Base-by-base conservation (phyloP, 2,888 invertebrate genomes). In the Agrotis ipsilon region DNA sequence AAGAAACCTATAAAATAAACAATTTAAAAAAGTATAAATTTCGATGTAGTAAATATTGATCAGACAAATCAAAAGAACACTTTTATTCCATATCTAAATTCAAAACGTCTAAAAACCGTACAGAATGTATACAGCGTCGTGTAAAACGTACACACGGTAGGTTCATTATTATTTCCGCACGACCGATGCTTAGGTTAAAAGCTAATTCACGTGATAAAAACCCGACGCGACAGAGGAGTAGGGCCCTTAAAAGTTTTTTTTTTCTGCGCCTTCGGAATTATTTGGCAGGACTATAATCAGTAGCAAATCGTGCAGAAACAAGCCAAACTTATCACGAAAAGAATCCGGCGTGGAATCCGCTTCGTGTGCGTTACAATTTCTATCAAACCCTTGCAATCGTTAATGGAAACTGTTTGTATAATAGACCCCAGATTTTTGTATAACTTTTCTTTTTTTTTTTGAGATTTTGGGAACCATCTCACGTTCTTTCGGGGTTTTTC, bases 281-380 rank as follows among this genome's bases (percentile, higher is more conserved):
- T 91, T 92, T 88, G 85, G 85, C 74, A 85, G 87, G 87, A 87
- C 87, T 81, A 90, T 90, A 93, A 93, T 94, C 93, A 90, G 87
- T 69, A 87, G 81, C 87, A 92, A 93, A 92, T 93, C 94, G 94
- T 93, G 94, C 93, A 92, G 92, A 94, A 93, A 84, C 79, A 80
- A 88, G 86, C 82, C 82, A 86, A 89, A 89, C 89, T 90, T 91
- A 91, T 92, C 91, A 87, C 75, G 87, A 84, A 83, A 86, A 90
- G 92, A 93, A 93, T 93, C 87, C 83, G 84, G 88, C 74, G 85
- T 83, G 79, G 90, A 92, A 92, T 91, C 77, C 80, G 80, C 82
- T 84, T 83, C 82, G 86, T 84, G 82, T 84, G 78, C 86, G 79
- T 87, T 85, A 85, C 83, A 85, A 87, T 86, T 84, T 84, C 82